Evolutionary conservation across 2,113 vertebrate genomes (phyloP), one percentile per base, ranked within the genome.

Genomic region (Callaeas wilsoni): DNA sequence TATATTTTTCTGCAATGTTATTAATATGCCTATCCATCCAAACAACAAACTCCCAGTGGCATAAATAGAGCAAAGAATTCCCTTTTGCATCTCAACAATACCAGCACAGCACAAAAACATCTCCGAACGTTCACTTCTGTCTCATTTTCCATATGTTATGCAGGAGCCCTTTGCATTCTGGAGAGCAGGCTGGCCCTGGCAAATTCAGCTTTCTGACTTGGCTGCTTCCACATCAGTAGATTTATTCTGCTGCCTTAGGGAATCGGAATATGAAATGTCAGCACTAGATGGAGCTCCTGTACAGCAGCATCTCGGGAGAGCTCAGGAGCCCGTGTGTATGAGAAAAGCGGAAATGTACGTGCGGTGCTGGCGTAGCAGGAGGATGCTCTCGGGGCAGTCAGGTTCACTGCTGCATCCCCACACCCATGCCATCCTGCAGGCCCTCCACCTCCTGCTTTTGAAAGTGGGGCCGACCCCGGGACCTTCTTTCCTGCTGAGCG

Each of bases 231-330:
- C 9, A 33, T 6, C 35, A 10, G 12, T 10, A 0, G 10, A 37
- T 67, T 77, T 77, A 59, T 75, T 19, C 56, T 33, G 32, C 29
- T 0, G 2, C 52, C 12, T 49, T 21, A n/a, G 30, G 35, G 32
- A 84, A 37, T 21, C 1, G 9, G 39, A 89, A 7, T 49, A 62
- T 77, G 50, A 59, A 71, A 71, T 56, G 29, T 56, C 60, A 89
- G 71, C 94, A 69, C 93, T 94, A 96, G 95, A 81, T 96, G 92
- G 94, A 93, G 93, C 96, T 95, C 92, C 86, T 53, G 44, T n/a
- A 94, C 83, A 96, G 86, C 71, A 87, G 14, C 87, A 85, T 44
- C 35, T 76, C 59, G 3, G 65, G 44, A 93, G 73, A 69, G 69
- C 25, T 21, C 71, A 1, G 30, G 20, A 13, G 16, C 7, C 35